Evolutionary conservation across 2,113 vertebrate species (phyloP).

Genomic region (Pseudopipra pipra): DNA sequence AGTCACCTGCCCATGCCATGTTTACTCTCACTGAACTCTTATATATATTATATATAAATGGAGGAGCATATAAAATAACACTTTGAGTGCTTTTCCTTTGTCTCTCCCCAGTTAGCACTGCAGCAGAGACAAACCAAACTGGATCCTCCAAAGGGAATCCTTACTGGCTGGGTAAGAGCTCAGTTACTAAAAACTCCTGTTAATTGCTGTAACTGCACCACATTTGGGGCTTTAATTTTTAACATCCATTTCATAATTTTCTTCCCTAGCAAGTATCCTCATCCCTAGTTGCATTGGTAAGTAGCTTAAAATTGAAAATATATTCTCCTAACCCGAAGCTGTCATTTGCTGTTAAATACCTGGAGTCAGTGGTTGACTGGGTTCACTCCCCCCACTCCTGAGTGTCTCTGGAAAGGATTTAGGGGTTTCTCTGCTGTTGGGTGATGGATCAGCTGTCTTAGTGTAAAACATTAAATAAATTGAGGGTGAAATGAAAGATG

Average conservation of each 20-base stretch:
- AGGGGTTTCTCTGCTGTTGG: background rate
- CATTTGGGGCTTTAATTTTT: background rate
- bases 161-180: background rate
- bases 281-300: background rate
- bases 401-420: background rate
- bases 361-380: background rate
- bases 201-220: background rate
- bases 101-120: background rate
- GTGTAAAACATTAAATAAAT: background rate
- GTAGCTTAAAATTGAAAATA: background rate
- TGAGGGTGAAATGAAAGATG: background rate
- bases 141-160: background rate
- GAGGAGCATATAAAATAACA: background rate
- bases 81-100: background rate
- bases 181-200: background rate
- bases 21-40: background rate
- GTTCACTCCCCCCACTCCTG: background rate
- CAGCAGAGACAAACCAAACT: background rate
- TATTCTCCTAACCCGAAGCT: background rate
- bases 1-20: background rate
- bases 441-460: background rate
- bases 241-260: background rate
- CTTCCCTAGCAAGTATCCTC: background rate
- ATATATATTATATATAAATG: fast-evolving
- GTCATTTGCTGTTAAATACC: background rate